Conservation (phyloP, 2,113 vertebrate species). For the Todiramphus chloris region DNA sequence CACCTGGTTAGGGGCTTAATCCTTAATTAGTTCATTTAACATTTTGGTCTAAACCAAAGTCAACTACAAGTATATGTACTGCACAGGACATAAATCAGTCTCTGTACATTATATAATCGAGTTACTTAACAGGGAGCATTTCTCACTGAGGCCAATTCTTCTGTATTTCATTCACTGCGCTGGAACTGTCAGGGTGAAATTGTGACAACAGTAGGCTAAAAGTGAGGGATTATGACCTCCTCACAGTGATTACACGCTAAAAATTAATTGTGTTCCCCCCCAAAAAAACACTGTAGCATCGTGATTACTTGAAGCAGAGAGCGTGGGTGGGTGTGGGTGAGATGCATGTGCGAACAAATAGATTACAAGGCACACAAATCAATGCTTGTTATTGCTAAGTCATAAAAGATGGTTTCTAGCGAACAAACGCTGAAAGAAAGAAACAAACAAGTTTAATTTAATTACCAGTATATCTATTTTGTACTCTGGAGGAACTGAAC, state of each 20-base stretch:
- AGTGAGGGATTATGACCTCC: constrained; percentile 24
- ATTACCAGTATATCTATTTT: constrained; percentile 45
- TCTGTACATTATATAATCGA: not conserved
- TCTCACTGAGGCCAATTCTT: not conserved
- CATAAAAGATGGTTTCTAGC: constrained; percentile 22
- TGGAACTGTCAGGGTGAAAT: constrained; percentile 15
- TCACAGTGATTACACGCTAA: constrained; percentile 13
- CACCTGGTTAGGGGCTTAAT: constrained; percentile 57
- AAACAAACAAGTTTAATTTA: constrained; percentile 40
- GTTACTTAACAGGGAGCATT: not conserved
- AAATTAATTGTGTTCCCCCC: constrained; percentile 9
- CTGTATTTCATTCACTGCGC: not conserved
- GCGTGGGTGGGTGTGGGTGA: not conserved
- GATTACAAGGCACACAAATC: constrained; percentile 48
- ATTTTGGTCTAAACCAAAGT: constrained; percentile 49
- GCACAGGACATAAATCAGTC: constrained; percentile 11
- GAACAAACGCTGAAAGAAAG: constrained; percentile 4
- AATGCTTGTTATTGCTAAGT: constrained; percentile 36
- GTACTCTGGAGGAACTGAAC: not conserved
- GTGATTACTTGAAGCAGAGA: not conserved
- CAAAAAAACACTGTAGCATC: not conserved
- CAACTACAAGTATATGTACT: not conserved
- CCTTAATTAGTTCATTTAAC: constrained; percentile 68
- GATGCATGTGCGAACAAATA: not conserved
- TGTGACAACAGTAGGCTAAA: constrained; percentile 1